Evolutionary conservation across 2,797 vertebrate species (phyloP).

Genomic region (Labeo calbasu): DNA sequence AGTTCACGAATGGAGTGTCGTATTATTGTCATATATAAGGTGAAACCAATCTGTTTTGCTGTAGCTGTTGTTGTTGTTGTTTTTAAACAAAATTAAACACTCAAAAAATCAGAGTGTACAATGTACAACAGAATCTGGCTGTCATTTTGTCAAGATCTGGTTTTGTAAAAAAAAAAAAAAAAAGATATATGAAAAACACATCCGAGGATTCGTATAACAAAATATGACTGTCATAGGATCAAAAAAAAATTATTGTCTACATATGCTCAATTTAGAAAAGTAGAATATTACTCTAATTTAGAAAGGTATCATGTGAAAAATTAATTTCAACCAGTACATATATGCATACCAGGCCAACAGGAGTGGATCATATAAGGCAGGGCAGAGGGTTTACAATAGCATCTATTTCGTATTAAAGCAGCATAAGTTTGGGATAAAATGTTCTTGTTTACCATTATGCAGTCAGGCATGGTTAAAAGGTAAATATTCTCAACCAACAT

Average conservation of each 20-base stretch:
- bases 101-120: not conserved
- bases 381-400: conserved; percentile 66
- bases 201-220: not conserved
- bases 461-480: conserved; percentile 73
- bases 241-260: not conserved
- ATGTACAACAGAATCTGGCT: not conserved
- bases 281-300: not conserved
- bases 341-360: not conserved
- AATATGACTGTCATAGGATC: not conserved
- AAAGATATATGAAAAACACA: not conserved
- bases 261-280: not conserved
- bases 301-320: not conserved
- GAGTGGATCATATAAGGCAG: conserved; percentile 50
- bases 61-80: not conserved
- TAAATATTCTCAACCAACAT: conserved; percentile 79
- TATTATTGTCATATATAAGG: not conserved
- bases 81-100: not conserved
- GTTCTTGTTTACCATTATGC: conserved; percentile 79
- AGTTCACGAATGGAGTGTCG: not conserved
- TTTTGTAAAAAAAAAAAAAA: not conserved
- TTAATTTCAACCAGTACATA: not conserved
- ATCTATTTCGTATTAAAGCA: conserved; percentile 69
- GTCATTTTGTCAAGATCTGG: not conserved
- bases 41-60: not conserved
- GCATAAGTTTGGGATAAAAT: conserved; percentile 64